phyloP scores from a whole-genome alignment of 2,797 vertebrate species.

The Coluber constrictor region DNA sequence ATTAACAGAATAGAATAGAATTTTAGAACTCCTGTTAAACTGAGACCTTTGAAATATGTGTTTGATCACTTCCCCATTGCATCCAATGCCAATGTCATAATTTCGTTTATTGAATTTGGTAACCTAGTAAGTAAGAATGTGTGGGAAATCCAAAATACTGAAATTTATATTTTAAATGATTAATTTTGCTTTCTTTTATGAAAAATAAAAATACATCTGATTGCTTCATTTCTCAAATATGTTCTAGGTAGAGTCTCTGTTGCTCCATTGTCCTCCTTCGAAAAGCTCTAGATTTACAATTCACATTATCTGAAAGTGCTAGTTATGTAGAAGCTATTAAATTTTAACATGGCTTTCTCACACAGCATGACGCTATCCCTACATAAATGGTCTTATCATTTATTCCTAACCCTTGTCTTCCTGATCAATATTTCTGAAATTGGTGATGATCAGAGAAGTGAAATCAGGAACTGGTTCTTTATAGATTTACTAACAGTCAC shows the following conservation, averaged over 20 bases:
- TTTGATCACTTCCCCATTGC: background rate
- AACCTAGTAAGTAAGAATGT: background rate
- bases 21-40: background rate
- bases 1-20: background rate
- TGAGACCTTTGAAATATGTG: background rate
- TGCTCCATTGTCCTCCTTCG: background rate
- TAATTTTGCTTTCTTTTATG: background rate
- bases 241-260: background rate
- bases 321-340: background rate
- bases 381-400: background rate
- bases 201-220: background rate
- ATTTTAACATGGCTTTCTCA: background rate
- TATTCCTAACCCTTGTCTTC: background rate
- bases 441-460: background rate
- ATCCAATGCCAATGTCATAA: background rate
- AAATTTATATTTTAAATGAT: background rate
- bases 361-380: background rate
- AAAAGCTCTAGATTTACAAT: background rate
- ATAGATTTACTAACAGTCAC: slow-evolving; percentile 3
- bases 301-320: background rate
- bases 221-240: background rate
- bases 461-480: background rate
- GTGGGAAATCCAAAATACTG: background rate
- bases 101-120: background rate
- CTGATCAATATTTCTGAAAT: background rate